Conservation (phyloP, 2,113 vertebrate species). For the Aegithalos caudatus region DNA sequence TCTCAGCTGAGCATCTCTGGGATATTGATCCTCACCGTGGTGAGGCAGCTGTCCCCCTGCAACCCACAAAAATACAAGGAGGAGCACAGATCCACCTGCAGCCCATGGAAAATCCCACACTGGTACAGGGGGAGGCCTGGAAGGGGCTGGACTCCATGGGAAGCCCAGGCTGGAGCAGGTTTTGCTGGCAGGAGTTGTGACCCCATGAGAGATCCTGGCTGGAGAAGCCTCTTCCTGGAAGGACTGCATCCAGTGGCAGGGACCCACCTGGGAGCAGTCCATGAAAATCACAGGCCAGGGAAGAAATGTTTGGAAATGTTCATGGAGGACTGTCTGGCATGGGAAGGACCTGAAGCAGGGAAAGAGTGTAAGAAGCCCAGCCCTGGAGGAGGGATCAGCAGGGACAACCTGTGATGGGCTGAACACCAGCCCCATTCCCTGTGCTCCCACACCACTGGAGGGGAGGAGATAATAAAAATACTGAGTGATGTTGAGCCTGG, state of each 20-base stretch:
- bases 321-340: no score
- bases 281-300: background rate
- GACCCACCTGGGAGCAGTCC: rapidly evolving
- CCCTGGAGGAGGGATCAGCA: background rate
- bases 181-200: background rate
- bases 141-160: background rate
- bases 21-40: background rate
- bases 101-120: background rate
- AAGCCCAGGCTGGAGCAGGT: background rate
- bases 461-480: background rate
- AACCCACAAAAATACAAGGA: background rate
- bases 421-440: background rate
- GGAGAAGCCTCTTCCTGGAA: background rate
- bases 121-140: background rate
- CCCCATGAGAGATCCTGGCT: background rate
- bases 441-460: background rate
- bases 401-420: background rate
- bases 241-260: background rate
- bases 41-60: background rate
- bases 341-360: background rate
- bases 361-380: background rate
- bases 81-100: background rate
- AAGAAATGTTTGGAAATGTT: background rate
- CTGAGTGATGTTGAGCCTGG: background rate
- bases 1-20: background rate